A percentile compares a stretch with the other conserved stretches of the same genome.
Conservation (phyloP, 2,113 vertebrate species). For the Stomatorhinus ivindoensis region DNA sequence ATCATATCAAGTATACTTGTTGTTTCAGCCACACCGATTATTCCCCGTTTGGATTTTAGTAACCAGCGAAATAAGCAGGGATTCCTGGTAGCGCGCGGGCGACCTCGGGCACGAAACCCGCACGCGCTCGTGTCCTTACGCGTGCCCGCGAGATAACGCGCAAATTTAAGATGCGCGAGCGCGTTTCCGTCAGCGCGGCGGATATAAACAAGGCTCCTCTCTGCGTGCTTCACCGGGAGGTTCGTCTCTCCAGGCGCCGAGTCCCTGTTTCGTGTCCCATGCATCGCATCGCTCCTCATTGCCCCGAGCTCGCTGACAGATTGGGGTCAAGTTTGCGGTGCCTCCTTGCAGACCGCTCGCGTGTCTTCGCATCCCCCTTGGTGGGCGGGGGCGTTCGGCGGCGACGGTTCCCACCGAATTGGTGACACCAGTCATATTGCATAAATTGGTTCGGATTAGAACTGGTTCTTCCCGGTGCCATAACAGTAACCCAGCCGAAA, state of each 20-base stretch:
- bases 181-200: background rate
- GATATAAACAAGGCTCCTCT: background rate
- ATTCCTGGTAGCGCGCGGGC: background rate
- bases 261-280: background rate
- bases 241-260: background rate
- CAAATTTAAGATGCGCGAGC: background rate
- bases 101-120: background rate
- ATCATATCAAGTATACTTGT: background rate
- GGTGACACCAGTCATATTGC: background rate
- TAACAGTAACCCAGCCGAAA: background rate
- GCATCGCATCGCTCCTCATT: background rate
- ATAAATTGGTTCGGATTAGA: background rate
- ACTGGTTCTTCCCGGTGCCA: background rate
- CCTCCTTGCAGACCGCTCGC: constrained; percentile 24
- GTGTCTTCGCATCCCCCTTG: background rate
- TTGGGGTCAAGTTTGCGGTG: constrained; percentile 24
- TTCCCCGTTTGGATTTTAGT: background rate
- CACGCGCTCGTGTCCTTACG: background rate
- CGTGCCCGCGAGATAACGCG: background rate
- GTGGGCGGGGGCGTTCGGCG: background rate
- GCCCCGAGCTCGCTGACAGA: constrained; percentile 27
- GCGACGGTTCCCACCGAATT: background rate
- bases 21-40: background rate
- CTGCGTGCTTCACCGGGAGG: constrained; percentile 4
- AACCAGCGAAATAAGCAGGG: background rate